Conservation (phyloP, 2,113 vertebrate species). For the Oplegnathus fasciatus region DNA sequence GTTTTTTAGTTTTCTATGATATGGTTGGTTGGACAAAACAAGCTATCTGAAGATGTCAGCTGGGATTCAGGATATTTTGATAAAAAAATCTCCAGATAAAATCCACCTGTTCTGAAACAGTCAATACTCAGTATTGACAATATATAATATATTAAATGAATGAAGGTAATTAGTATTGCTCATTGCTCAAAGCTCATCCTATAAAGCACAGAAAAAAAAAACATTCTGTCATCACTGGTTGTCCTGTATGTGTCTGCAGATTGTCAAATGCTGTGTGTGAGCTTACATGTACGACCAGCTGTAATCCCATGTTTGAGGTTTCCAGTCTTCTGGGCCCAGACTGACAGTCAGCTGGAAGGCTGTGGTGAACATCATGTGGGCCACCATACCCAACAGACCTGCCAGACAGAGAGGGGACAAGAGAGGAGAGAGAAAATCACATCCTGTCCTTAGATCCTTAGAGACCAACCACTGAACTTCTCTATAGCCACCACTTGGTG, state of each 20-base stretch:
- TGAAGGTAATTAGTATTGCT: too few species aligned
- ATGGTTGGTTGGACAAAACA: too few species aligned
- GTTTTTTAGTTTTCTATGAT: neutral
- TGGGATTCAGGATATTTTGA: too few species aligned
- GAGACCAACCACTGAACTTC: neutral
- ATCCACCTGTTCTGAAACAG: too few species aligned
- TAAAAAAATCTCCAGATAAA: too few species aligned
- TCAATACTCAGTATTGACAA: neutral
- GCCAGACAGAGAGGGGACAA: neutral
- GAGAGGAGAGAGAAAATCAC: neutral
- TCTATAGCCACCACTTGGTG: constrained; percentile 68
- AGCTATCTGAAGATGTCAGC: neutral
- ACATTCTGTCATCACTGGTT: neutral
- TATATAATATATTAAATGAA: too few species aligned
- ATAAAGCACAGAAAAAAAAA: too few species aligned
- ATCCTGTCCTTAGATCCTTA: neutral
- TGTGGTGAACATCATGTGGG: constrained; percentile 99
- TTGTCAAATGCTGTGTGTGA: neutral
- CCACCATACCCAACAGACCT: constrained; percentile 98
- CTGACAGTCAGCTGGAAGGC: constrained; percentile 98
- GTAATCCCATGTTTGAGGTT: constrained; percentile 97
- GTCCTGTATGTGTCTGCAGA: neutral
- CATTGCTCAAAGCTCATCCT: too few species aligned
- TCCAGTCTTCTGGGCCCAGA: constrained; percentile 98
- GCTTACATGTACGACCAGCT: constrained; percentile 98